Conservation (phyloP, 2,113 vertebrate genomes). For the Ellobius talpinus region DNA sequence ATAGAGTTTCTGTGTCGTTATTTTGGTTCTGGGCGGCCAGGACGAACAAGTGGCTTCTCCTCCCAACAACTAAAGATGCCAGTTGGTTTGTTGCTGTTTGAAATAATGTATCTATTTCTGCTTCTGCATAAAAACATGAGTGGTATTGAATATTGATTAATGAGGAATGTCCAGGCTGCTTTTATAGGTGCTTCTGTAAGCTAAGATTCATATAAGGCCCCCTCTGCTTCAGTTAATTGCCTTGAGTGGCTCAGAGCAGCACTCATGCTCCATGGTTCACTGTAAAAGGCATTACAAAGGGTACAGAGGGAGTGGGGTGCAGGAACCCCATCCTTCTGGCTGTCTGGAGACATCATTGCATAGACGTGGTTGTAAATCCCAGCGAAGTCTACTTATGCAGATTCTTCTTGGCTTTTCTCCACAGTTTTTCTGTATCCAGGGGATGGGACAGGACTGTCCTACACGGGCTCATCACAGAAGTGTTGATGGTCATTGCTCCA, state of each 20-base stretch:
- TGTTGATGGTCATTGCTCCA: neutral
- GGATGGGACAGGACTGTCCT: neutral
- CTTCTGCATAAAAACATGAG: neutral
- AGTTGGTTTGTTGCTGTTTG: neutral
- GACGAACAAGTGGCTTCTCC: too few species aligned
- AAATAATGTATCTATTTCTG: neutral
- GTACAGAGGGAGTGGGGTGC: neutral
- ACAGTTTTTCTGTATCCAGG: neutral
- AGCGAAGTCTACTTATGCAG: neutral
- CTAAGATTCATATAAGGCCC: neutral
- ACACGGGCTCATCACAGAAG: neutral
- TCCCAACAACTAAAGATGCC: neutral
- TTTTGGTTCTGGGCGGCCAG: too few species aligned
- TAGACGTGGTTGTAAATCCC: neutral
- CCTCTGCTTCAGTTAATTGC: neutral
- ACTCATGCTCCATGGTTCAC: neutral
- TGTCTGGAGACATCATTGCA: neutral
- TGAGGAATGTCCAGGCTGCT: neutral
- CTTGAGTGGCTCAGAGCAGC: neutral
- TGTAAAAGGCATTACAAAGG: neutral
- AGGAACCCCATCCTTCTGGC: neutral
- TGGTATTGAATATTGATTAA: neutral
- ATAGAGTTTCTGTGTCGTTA: too few species aligned
- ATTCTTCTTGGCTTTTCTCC: neutral
- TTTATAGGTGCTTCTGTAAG: neutral